Conservation (phyloP, 2,797 vertebrate species). For the Danio choprae region DNA sequence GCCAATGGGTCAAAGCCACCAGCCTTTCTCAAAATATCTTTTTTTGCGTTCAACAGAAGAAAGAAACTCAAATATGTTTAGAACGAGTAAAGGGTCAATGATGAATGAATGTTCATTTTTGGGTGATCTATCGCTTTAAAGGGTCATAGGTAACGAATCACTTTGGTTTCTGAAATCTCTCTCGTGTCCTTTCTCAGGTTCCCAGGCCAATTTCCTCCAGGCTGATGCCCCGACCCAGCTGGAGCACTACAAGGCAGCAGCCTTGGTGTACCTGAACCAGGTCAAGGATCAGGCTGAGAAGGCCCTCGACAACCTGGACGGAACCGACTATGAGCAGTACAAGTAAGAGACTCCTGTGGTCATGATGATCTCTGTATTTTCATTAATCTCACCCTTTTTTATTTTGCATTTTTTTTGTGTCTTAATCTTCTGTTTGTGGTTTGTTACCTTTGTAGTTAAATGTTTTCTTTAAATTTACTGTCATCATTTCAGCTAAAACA, state of each 20-base stretch:
- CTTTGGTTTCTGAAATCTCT: background rate
- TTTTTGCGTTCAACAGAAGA: too few relatives aligned
- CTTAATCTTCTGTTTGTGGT: background rate
- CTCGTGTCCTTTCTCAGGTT: slow-evolving; percentile 65
- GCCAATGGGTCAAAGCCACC: too few relatives aligned
- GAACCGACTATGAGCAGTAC: slow-evolving; percentile 76
- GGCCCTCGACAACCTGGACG: slow-evolving; percentile 73
- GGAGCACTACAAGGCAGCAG: slow-evolving; percentile 69
- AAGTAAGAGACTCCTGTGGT: slow-evolving; percentile 69
- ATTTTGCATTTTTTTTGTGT: background rate
- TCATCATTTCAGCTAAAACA: too few relatives aligned
- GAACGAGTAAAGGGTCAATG: too few relatives aligned
- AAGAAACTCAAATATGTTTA: too few relatives aligned
- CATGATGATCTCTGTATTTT: background rate
- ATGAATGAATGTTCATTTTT: too few relatives aligned
- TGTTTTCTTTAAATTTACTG: too few relatives aligned
- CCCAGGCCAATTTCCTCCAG: slow-evolving; percentile 75
- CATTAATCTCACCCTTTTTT: background rate
- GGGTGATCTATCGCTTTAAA: too few relatives aligned
- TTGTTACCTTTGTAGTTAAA: background rate
- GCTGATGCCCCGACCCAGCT: slow-evolving; percentile 74
- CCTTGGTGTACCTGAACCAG: slow-evolving; percentile 79
- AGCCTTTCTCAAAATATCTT: too few relatives aligned
- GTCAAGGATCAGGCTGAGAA: slow-evolving; percentile 73
- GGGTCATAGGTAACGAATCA: too few relatives aligned